Evolutionary conservation across 1,140 invertebrate species (phyloP), one percentile per base, ranked within the genome.

Genomic region (Paralvinella palmiformis): DNA sequence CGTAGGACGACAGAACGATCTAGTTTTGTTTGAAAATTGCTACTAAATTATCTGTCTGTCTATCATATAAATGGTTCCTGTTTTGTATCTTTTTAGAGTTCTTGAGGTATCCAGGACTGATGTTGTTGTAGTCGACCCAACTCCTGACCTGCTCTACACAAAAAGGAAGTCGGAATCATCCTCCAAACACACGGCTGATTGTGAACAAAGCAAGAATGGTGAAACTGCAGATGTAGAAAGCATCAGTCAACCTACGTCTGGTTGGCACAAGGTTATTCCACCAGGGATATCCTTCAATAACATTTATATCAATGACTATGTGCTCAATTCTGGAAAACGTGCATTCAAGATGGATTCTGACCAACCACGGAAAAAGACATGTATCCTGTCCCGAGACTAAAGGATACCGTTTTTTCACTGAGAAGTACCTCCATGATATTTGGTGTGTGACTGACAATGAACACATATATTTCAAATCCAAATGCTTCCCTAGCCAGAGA

Each of bases 101-200:
- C 37, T 52, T 52, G 48, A 20, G 48, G 48, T 52, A 5, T 52
- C 44, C n/a, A 10, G 10, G 48, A 52, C 17, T 52, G 48, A 52
- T 52, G 48, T 52, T 29, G 17, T 4, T 52, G 48, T 7, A 52
- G 48, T 52, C 3, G 48, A 20, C 48, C 48, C 0, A 52, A 52
- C 48, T 52, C 48, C 48, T 4, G 48, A 52, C 48, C 48, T 52
- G 17, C 48, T 52, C 7, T 52, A 52, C 48, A 52, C 48, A 52
- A 52, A 52, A 29, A 52, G 48, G 48, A 52, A 52, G 48, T 52
- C 17, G 48, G 48, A 52, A 52, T 52, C 48, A n/a, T 52, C 48
- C 48, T 52, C 48, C 13, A 52, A 2, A 20, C 48, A 52, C n/a
- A n/a, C 6, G 17, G 48, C 48, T 52, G 48, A 52, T 52, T 52